Evolutionary conservation across 1,140 invertebrate genomes (phyloP).

Genomic region (Bombyx mori): ASM3026992v2 NC_085110.1:11252001-11252500

Average conservation of each 20-base stretch:
- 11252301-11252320: slow-evolving; percentile 58
- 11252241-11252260: slow-evolving; percentile 53
- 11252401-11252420: not conserved
- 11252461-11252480: no score
- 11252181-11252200: slow-evolving; percentile 52
- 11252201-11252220: slow-evolving; percentile 50
- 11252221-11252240: slow-evolving; percentile 61
- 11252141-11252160: slow-evolving; percentile 16
- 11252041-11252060: slow-evolving; percentile 6
- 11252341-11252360: slow-evolving; percentile 32
- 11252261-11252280: slow-evolving; percentile 50
- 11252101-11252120: slow-evolving; percentile 10
- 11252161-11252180: slow-evolving; percentile 35
- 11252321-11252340: slow-evolving; percentile 52
- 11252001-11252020: slow-evolving; percentile 24
- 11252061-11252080: no score
- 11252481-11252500: no score
- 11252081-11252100: no score
- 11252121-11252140: slow-evolving; percentile 5
- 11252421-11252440: no score
- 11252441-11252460: no score
- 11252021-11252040: slow-evolving; percentile 19
- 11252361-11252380: not conserved
- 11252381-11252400: slow-evolving; percentile 10
- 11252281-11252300: slow-evolving; percentile 64